Evolutionary conservation across 2,888 invertebrate species (phyloP).

Genomic region (Drosophila incognita): DNA sequence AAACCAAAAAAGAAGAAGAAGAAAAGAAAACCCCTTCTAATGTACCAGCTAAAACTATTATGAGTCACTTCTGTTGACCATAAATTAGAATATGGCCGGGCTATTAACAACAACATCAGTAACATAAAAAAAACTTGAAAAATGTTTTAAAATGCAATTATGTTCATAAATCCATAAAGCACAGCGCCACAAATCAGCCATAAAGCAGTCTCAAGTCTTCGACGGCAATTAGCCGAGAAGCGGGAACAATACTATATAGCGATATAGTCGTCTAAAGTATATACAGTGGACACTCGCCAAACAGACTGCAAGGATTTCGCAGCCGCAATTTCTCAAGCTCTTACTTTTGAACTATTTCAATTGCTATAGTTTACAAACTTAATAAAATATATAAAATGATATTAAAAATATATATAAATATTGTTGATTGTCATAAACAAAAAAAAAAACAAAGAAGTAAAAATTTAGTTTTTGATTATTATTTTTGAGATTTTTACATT

Average conservation of each 20-base stretch:
- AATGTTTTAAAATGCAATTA: slow-evolving; percentile 72
- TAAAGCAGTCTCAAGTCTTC: slow-evolving; percentile 60
- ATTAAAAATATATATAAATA: not conserved
- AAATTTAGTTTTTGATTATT: not conserved
- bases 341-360: not conserved
- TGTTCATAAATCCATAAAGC: slow-evolving; percentile 75
- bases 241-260: slow-evolving; percentile 20
- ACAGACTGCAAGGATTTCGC: not conserved
- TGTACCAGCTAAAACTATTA: slow-evolving; percentile 8
- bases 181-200: slow-evolving; percentile 56
- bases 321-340: not conserved
- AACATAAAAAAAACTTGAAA: slow-evolving; percentile 43
- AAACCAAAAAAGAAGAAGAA: not conserved
- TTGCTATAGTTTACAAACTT: not conserved
- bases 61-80: slow-evolving; percentile 45
- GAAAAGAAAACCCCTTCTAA: slow-evolving; percentile 36
- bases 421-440: not conserved
- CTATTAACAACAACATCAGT: slow-evolving; percentile 50
- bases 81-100: slow-evolving; percentile 70
- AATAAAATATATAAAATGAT: not conserved
- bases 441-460: too few relatives aligned
- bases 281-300: not conserved
- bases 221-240: slow-evolving; percentile 57
- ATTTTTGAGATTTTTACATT: not conserved
- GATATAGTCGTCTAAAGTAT: slow-evolving; percentile 3